A percentile compares a stretch with the other conserved stretches of the same genome.
Evolutionary conservation across 1,140 invertebrate species (phyloP).

Genomic region (Leptopilina boulardi): DNA sequence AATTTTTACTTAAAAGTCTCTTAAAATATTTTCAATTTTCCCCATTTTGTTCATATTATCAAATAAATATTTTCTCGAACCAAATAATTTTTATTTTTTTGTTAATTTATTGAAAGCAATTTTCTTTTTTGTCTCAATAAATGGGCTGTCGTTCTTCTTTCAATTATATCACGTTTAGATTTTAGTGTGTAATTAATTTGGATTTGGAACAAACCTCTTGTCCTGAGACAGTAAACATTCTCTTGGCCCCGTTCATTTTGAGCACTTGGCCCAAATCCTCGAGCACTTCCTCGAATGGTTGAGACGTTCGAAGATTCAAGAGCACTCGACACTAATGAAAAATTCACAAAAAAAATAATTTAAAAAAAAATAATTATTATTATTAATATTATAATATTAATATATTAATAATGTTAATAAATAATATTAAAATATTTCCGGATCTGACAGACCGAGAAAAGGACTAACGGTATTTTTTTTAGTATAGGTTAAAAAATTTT

Average conservation of each 20-base stretch:
- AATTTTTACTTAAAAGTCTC: too few relatives aligned
- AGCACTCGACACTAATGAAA: slow-evolving; percentile 87
- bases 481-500: too few relatives aligned
- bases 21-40: too few relatives aligned
- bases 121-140: neutral
- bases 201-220: slow-evolving; percentile 83
- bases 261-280: slow-evolving; percentile 94
- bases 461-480: too few relatives aligned
- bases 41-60: too few relatives aligned
- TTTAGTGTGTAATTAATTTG: neutral
- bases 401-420: too few relatives aligned
- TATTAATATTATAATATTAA: neutral
- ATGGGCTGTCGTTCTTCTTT: neutral
- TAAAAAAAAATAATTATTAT: neutral
- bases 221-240: slow-evolving; percentile 92
- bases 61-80: too few relatives aligned
- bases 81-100: too few relatives aligned
- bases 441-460: too few relatives aligned
- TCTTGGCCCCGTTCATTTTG: slow-evolving; percentile 91
- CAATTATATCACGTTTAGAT: neutral
- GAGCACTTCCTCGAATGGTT: slow-evolving; percentile 96
- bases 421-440: too few relatives aligned
- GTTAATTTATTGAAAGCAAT: neutral
- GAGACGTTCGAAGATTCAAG: slow-evolving; percentile 92
- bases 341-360: too few relatives aligned